phyloP scores from a whole-genome alignment of 2,113 vertebrate genomes.

The Melanerpes aurifrons region DNA sequence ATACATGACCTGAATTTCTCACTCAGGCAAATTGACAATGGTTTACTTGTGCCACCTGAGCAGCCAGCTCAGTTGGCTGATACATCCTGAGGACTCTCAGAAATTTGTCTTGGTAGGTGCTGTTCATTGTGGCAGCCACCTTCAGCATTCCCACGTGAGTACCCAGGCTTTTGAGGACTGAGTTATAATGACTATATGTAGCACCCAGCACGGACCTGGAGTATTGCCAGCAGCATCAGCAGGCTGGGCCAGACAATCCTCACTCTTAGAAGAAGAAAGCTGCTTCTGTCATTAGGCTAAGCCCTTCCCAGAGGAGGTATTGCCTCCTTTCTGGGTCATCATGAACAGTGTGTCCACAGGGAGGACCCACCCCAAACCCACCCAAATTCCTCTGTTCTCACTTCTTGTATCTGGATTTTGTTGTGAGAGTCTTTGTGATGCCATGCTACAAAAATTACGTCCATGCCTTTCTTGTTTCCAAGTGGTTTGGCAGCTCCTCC shows the following conservation, averaged over 20 bases:
- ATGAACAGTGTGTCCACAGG: background rate
- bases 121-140: background rate
- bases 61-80: background rate
- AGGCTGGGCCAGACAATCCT: background rate
- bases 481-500: constrained; percentile 22
- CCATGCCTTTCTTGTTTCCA: constrained; percentile 21
- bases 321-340: background rate
- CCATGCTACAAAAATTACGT: constrained; percentile 14
- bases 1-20: background rate
- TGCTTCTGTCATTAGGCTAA: background rate
- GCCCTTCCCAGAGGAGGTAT: background rate
- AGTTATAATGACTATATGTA: background rate
- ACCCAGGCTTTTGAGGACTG: background rate
- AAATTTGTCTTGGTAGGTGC: background rate
- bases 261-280: background rate
- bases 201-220: background rate
- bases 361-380: background rate
- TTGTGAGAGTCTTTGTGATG: background rate
- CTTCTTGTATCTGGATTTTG: background rate
- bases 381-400: constrained; percentile 21
- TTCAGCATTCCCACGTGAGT: background rate
- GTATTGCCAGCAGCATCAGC: background rate
- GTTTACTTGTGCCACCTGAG: background rate
- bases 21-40: background rate
- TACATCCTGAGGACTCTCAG: background rate